A percentile compares a stretch with the other conserved stretches of the same genome.
These are phyloP conservation scores for Drosophila setifemur DNA, from an alignment of 1,140 invertebrate genomes.

Conservation along the genomic window DNA sequence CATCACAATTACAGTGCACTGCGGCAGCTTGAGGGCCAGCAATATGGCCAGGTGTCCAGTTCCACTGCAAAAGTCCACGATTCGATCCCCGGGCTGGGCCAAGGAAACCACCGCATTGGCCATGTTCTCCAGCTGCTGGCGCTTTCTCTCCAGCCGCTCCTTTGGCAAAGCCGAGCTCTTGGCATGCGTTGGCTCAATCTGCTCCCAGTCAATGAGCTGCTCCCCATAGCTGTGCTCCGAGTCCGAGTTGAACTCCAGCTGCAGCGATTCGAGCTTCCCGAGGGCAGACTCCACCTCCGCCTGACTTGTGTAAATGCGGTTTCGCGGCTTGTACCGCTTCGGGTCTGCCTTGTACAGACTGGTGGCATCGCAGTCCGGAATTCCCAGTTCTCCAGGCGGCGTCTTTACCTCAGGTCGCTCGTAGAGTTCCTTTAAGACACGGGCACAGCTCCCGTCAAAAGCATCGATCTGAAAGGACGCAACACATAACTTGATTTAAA, in stretches of 20 bases:
- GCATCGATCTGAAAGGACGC: slow-evolving; percentile 57
- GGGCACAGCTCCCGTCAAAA: slow-evolving; percentile 48
- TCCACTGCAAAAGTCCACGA: slow-evolving; percentile 97
- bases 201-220: slow-evolving; percentile 67
- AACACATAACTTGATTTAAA: too few species aligned
- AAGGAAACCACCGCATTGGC: slow-evolving; percentile 90
- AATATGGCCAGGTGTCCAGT: slow-evolving; percentile 96
- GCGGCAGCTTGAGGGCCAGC: slow-evolving; percentile 90
- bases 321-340: slow-evolving; percentile 88
- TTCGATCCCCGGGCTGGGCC: slow-evolving; percentile 85
- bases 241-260: slow-evolving; percentile 56
- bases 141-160: slow-evolving; percentile 89
- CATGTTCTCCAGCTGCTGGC: slow-evolving; percentile 94
- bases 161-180: slow-evolving; percentile 90
- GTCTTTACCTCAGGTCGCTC: slow-evolving; percentile 6
- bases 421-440: slow-evolving; percentile 60
- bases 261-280: slow-evolving; percentile 72
- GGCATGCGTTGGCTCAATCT: slow-evolving; percentile 70
- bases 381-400: slow-evolving; percentile 25
- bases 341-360: slow-evolving; percentile 91
- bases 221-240: slow-evolving; percentile 47
- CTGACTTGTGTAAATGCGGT: slow-evolving; percentile 89
- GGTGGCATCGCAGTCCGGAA: slow-evolving; percentile 68
- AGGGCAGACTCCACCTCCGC: slow-evolving; percentile 88
- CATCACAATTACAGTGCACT: slow-evolving; percentile 90